Conservation (phyloP, 92 coral and sea anemone species). For the Desmophyllum pertusum region DNA sequence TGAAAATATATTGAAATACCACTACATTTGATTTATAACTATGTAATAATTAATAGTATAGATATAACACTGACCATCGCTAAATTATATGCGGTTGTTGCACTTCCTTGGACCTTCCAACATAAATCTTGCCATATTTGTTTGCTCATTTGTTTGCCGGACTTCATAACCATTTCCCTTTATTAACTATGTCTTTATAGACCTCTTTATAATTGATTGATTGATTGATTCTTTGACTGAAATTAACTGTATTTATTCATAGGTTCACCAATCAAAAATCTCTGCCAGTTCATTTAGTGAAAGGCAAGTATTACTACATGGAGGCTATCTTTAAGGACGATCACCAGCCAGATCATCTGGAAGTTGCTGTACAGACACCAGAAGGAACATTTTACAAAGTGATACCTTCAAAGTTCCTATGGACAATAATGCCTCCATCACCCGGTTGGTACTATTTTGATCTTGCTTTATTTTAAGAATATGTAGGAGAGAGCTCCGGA, state of each 20-base stretch:
- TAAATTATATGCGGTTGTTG: too few species aligned
- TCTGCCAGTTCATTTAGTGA: constrained; percentile 48
- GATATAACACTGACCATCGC: too few species aligned
- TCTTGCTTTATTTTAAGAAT: neutral
- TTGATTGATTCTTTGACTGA: too few species aligned
- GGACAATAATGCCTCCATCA: constrained; percentile 34
- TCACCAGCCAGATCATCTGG: constrained; percentile 65
- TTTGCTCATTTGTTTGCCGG: too few species aligned
- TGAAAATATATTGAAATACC: too few species aligned
- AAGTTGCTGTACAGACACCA: constrained; percentile 74
- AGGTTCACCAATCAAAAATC: constrained; percentile 66
- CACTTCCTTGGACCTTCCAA: too few species aligned
- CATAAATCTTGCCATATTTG: too few species aligned
- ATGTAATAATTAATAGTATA: too few species aligned
- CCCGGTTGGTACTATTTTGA: constrained; percentile 7
- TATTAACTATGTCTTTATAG: too few species aligned
- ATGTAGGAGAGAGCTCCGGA: neutral
- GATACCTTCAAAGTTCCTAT: constrained; percentile 65
- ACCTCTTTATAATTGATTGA: too few species aligned
- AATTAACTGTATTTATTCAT: neutral
- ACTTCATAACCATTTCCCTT: too few species aligned
- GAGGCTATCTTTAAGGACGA: constrained; percentile 78
- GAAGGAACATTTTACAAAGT: constrained; percentile 61
- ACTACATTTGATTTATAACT: too few species aligned
- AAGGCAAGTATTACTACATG: constrained; percentile 70